Evolutionary conservation across 2,888 invertebrate genomes (phyloP), one percentile per base, ranked within the genome.

Genomic region (Mongoloraphidia duomilia): DNA sequence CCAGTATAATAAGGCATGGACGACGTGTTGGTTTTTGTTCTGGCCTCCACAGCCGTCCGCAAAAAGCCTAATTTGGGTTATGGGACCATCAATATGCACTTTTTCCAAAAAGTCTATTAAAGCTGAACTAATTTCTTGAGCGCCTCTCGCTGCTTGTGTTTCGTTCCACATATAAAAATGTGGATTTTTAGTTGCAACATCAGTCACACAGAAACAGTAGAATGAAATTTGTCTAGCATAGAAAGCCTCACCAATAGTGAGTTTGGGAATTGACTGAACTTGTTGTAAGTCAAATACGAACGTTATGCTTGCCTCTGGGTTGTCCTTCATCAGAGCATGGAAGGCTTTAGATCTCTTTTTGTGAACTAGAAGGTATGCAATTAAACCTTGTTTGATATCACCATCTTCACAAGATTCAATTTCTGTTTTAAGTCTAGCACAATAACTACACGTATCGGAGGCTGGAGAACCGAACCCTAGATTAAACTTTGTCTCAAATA

Each of bases 261-360:
- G 56, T 46, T 51, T 52, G 38, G 58, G 58, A 17, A 59, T 49
- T 26, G 54, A 51, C 49, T 55, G 55, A 34, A 60, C 54, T 48
- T 58, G 58, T 51, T 59, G 56, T n/a, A 58, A 43, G 50, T 59
- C 59, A 51, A 59, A 59, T 52, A 57, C 58, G 47, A 58, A 52
- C 37, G 50, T 49, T 49, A 44, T 9, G 14, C 46, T 52, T 44
- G 52, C 50, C 46, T 51, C 48, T 48, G 48, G 48, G 44, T 52
- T 46, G 35, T 48, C 44, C 52, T 53, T 57, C 40, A 44, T 49
- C 17, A 51, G 49, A 36, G 50, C 50, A 53, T 54, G 55, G 49
- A 58, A 58, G 34, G 49, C 49, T 39, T 58, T 55, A 34, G 54
- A 53, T 40, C 56, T 46, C 49, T 57, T 38, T 39, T 56, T 58